These are phyloP conservation scores for Sebastiscus albofasciatus DNA, from an alignment of 2,797 vertebrate genomes.

Conservation along the genomic window DNA sequence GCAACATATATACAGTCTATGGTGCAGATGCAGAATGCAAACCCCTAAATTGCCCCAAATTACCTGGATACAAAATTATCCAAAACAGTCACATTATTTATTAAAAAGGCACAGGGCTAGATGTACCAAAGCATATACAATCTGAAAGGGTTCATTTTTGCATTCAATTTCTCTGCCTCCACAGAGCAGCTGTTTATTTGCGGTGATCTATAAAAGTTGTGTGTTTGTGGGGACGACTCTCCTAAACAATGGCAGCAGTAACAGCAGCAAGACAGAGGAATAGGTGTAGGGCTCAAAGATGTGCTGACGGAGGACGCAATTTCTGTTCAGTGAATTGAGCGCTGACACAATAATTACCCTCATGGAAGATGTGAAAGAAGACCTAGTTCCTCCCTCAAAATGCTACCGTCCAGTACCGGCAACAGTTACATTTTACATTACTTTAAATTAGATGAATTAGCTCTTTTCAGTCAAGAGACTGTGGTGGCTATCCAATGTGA, in stretches of 20 bases:
- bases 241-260: slow-evolving; percentile 8
- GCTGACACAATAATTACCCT: slow-evolving; percentile 18
- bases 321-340: not conserved
- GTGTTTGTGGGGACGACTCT: slow-evolving; percentile 16
- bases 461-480: not conserved
- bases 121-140: slow-evolving; percentile 4
- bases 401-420: not conserved
- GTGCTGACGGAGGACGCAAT: not conserved
- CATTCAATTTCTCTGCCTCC: slow-evolving; percentile 9
- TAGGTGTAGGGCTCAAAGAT: not conserved
- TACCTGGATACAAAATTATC: slow-evolving; percentile 11
- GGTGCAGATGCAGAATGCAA: slow-evolving; percentile 7
- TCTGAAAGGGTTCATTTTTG: slow-evolving; percentile 15
- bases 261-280: slow-evolving; percentile 16
- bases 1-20: no score
- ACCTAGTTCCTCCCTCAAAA: not conserved
- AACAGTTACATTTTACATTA: not conserved
- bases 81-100: slow-evolving; percentile 24
- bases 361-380: not conserved
- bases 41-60: slow-evolving; percentile 13
- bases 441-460: not conserved
- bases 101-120: slow-evolving; percentile 7
- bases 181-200: slow-evolving; percentile 36
- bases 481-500: not conserved
- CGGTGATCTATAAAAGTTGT: slow-evolving; percentile 11